Base-by-base conservation (phyloP, 2,888 invertebrate species). In the Ornithoptera priamus region DNA sequence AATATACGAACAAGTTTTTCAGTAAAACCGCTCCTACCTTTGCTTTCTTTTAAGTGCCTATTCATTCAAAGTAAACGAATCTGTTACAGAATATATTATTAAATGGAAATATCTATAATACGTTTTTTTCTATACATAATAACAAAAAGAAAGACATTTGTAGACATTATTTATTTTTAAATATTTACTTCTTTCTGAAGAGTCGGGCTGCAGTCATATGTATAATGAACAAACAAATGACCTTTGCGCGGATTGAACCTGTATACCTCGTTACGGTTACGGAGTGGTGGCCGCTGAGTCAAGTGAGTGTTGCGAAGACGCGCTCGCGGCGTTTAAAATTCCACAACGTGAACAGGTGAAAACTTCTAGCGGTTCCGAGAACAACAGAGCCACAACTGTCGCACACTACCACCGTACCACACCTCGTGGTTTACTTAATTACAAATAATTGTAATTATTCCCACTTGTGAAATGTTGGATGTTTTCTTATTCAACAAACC, bases 281-380 rank as follows among this genome's bases (percentile, higher is more conserved):
- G 50, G 5, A 4, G 50, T 18, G 50, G 18, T 18, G 17, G 18
- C 50, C 17, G 17, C 50, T 24, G 58, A 20, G n/a, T 12, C 12
- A 22, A 5, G 6, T 58, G 58, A n/a, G 5, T 18, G 10, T 12
- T 12, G 57, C 5, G 17, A 59, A 63, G 50, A 50, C n/a, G 56
- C 59, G 53, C 59, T 22, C 36, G 60, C 60, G 53, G 22, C 68
- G 56, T n/a, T 60, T 60, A 59, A 59, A 69, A 69, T 62, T 65
- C 65, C 65, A 56, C 65, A 61, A 24, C 42, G 60, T 56, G 65
- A 61, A 62, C 65, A 65, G 30, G 50, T 69, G 69, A 69, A 69
- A 69, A 69, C 65, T 62, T 69, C 69, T 69, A 65, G 61, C 61
- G 65, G 24, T 69, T 69, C 65, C 46, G 20, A 69, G 69, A 69